These are phyloP conservation scores for Halcyon smyrnensis DNA, from an alignment of 2,797 vertebrate genomes.

Conservation along the genomic window DNA sequence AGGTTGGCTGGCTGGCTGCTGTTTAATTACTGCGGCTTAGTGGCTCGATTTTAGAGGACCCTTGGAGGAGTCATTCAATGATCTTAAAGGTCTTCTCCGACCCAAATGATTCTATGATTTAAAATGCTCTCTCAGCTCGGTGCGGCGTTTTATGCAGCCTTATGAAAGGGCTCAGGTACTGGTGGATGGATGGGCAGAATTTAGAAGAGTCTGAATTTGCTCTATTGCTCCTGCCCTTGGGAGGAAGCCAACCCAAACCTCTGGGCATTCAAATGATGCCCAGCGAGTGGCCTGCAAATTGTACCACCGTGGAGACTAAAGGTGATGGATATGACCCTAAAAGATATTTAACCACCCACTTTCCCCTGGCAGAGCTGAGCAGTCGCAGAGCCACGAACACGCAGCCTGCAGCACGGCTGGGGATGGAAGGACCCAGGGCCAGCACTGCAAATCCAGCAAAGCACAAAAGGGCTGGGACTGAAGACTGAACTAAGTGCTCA, in stretches of 20 bases:
- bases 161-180: neutral
- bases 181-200: neutral
- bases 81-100: neutral
- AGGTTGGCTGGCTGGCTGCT: neutral
- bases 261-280: accelerated
- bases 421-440: neutral
- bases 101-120: neutral
- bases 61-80: neutral
- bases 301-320: accelerated
- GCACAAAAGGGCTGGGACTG: neutral
- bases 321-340: neutral
- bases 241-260: neutral
- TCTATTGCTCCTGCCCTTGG: neutral
- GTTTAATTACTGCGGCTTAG: neutral
- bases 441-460: neutral
- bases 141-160: neutral
- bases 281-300: neutral
- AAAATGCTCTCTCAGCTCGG: accelerated
- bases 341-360: neutral
- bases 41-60: neutral
- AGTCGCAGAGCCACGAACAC: accelerated
- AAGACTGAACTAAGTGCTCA: neutral
- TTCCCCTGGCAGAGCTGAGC: neutral
- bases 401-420: neutral
- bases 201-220: neutral